A percentile compares a stretch with the other conserved stretches of the same genome.
phyloP scores from a whole-genome alignment of 2,797 vertebrate species.

The Alectoris magna region DNA sequence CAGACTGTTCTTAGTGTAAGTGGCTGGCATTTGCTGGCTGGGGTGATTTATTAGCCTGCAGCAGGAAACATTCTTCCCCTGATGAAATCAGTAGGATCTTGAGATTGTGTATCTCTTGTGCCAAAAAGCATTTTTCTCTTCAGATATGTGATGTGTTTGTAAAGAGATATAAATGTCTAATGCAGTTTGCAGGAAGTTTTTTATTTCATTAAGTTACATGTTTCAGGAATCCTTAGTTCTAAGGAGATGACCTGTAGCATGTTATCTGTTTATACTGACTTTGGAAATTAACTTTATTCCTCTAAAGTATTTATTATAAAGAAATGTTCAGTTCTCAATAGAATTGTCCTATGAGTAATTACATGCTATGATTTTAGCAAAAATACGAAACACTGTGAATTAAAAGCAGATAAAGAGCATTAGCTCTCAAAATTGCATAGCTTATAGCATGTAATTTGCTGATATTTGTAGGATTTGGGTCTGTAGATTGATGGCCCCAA shows the following conservation, averaged over 20 bases:
- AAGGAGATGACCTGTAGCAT: background rate
- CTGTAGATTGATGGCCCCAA: slow-evolving; percentile 29
- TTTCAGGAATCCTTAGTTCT: background rate
- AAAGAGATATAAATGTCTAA: background rate
- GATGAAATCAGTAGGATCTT: background rate
- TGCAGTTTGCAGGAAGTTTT: background rate
- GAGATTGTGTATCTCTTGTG: background rate
- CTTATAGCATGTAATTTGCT: slow-evolving; percentile 33
- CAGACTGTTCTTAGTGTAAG: background rate
- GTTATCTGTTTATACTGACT: background rate
- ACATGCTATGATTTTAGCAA: background rate
- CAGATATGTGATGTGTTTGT: background rate
- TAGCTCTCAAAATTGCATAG: slow-evolving; percentile 27
- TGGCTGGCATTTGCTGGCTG: background rate
- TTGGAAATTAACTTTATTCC: background rate
- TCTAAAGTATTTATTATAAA: background rate
- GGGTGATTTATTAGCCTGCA: slow-evolving; percentile 35
- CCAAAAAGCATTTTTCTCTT: slow-evolving; percentile 24
- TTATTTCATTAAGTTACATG: background rate
- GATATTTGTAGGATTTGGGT: slow-evolving; percentile 43
- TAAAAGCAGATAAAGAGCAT: slow-evolving; percentile 35
- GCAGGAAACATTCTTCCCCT: background rate
- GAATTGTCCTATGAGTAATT: background rate
- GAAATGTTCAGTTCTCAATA: background rate
- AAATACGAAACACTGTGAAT: slow-evolving; percentile 9